These are phyloP conservation scores for Nylanderia fulva DNA, from an alignment of 1,140 invertebrate species.

Conservation along the genomic window DNA sequence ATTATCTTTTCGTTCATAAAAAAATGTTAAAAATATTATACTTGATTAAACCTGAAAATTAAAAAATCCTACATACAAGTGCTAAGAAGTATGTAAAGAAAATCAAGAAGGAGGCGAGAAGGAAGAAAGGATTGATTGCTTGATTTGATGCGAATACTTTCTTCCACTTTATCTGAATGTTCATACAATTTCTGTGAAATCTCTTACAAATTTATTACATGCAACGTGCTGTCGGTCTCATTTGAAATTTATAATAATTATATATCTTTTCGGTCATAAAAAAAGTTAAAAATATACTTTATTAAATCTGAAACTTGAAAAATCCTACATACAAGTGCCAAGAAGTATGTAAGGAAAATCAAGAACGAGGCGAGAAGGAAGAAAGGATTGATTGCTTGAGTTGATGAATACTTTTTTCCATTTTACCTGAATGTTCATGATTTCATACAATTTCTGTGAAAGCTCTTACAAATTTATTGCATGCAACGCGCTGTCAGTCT, in stretches of 20 bases:
- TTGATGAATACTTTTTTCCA: too few species aligned
- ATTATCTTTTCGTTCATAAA: background rate
- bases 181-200: background rate
- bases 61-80: background rate
- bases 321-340: background rate
- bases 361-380: too few species aligned
- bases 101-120: background rate
- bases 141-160: too few species aligned
- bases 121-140: too few species aligned
- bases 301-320: background rate
- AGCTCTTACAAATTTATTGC: slow-evolving; percentile 4
- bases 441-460: too few species aligned
- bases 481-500: background rate
- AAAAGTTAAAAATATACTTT: slow-evolving; percentile 1
- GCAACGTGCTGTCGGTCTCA: background rate
- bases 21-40: slow-evolving; percentile 8
- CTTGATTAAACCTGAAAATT: background rate
- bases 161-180: too few species aligned
- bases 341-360: background rate
- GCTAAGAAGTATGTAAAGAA: background rate
- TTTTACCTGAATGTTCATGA: too few species aligned
- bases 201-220: slow-evolving; percentile 10
- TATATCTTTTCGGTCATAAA: background rate
- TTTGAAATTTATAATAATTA: slow-evolving; percentile 5
- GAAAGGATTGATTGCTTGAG: too few species aligned